Percentiles rank a stretch among this genome's conserved stretches.
Conservation (phyloP, 2,888 invertebrate species). For the Agrotis puta region DNA sequence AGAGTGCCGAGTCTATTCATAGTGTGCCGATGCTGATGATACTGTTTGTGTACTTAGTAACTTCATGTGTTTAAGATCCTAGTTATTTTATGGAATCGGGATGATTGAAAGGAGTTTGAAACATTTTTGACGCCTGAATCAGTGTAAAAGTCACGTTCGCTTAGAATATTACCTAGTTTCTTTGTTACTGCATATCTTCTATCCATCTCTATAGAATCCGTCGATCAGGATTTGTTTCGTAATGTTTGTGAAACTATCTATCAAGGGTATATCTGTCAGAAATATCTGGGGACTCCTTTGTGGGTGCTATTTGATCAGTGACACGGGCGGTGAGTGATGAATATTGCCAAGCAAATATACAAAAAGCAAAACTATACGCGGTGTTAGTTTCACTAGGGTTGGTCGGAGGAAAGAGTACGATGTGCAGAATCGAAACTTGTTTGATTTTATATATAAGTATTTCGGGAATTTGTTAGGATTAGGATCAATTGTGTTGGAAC, state of each 20-base stretch:
- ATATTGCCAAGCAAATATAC: slow-evolving; percentile 91
- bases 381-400: slow-evolving; percentile 89
- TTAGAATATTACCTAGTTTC: slow-evolving; percentile 25
- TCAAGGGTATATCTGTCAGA: slow-evolving; percentile 87
- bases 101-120: slow-evolving; percentile 49
- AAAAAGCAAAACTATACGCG: slow-evolving; percentile 90
- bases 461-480: background rate
- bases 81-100: slow-evolving; percentile 66
- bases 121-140: slow-evolving; percentile 37
- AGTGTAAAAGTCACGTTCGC: slow-evolving; percentile 52
- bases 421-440: slow-evolving; percentile 67
- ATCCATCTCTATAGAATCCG: slow-evolving; percentile 61
- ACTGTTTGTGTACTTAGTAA: slow-evolving; percentile 80
- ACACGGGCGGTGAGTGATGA: slow-evolving; percentile 90
- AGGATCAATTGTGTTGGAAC: background rate
- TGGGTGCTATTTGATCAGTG: slow-evolving; percentile 90
- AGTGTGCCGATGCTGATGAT: slow-evolving; percentile 75
- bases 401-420: slow-evolving; percentile 70
- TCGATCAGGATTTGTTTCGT: slow-evolving; percentile 77
- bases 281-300: slow-evolving; percentile 89
- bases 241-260: slow-evolving; percentile 86
- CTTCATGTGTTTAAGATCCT: slow-evolving; percentile 75
- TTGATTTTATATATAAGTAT: slow-evolving; percentile 57
- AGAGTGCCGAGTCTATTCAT: slow-evolving; percentile 83
- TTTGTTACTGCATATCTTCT: slow-evolving; percentile 54